Base-by-base conservation (phyloP, 1,140 invertebrate genomes). In the Bombus haemorrhoidalis region DNA sequence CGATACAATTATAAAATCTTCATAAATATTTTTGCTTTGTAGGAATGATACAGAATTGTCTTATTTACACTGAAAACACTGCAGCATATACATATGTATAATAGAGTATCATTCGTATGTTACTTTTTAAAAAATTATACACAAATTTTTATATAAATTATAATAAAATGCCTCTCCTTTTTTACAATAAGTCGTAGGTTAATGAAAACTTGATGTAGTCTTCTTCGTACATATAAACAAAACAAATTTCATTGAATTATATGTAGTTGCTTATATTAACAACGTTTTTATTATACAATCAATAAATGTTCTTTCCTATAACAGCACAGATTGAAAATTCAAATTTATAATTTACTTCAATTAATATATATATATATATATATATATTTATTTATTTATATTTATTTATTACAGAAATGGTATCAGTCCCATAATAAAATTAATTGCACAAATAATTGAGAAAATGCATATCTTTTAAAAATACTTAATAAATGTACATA, bases 191-290 rank as follows among this genome's bases (percentile, higher is more conserved):
- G 22, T 47, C 2, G 15, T 22, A 62, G 18, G 66, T 84, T 53
- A 57, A 84, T 85, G 74, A 80, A 79, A 83, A 78, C 59, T 69
- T 76, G 18, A 53, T 22, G 47, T 79, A 80, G 34, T 88, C 81
- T 25, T 76, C 71, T 34, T 22, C 47, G 5, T 53, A 53, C 47
- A 53, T 53, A 53, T 53, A 88, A 84, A 81, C 57, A 62, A 85
- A 82, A 81, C 66, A 81, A 41, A 47, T 32, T 81, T 39, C 62
- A n/a, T 83, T 47, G 53, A 83, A 76, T 74, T 77, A n/a, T 57
- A 62, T 28, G 22, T 66, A 73, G 2, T 3, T 66, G 15, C 80
- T 73, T 66, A 41, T n/a, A 66, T 66, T 85, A 81, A 85, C 41
- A 85, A 80, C 28, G 28, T 25, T 41, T 85, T 81, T 85, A 47